A percentile compares a stretch with the other conserved stretches of the same genome.
phyloP scores from a whole-genome alignment of 2,113 vertebrate species.

The Stegostoma tigrinum region DNA sequence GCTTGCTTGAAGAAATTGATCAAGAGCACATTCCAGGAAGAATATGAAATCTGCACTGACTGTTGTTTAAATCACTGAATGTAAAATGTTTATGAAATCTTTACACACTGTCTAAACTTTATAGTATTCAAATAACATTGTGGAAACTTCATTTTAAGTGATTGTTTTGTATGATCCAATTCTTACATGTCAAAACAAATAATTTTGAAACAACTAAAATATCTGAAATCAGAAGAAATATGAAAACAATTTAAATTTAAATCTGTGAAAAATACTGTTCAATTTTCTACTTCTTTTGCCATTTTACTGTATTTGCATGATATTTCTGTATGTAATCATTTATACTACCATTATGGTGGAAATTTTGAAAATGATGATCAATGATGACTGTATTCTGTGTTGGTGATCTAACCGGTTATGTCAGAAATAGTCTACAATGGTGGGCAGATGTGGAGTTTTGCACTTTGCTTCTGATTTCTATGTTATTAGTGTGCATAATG shows the following conservation, averaged over 20 bases:
- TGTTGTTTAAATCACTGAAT: background rate
- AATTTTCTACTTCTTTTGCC: conserved; percentile 2
- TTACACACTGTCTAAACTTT: conserved; percentile 18
- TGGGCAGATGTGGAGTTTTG: background rate
- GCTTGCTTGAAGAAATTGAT: conserved; percentile 85
- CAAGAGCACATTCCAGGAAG: conserved; percentile 62
- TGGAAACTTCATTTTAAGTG: conserved; percentile 11
- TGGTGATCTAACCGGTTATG: background rate
- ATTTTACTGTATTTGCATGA: conserved; percentile 33
- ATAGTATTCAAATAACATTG: conserved; percentile 7
- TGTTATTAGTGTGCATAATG: conserved; percentile 41
- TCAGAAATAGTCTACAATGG: background rate
- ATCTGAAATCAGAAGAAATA: background rate
- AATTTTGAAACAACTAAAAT: background rate
- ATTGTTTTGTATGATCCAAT: conserved; percentile 16
- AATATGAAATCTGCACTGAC: conserved; percentile 66
- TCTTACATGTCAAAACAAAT: background rate
- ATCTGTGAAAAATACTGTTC: background rate
- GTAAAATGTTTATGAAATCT: conserved; percentile 12
- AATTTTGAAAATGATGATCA: conserved; percentile 5
- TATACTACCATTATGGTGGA: background rate
- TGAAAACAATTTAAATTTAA: background rate
- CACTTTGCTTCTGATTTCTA: conserved; percentile 40
- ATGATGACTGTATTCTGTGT: background rate
- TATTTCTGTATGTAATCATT: conserved; percentile 13